phyloP scores from a whole-genome alignment of 2,797 vertebrate genomes.

The Myiotriccus ornatus region DNA sequence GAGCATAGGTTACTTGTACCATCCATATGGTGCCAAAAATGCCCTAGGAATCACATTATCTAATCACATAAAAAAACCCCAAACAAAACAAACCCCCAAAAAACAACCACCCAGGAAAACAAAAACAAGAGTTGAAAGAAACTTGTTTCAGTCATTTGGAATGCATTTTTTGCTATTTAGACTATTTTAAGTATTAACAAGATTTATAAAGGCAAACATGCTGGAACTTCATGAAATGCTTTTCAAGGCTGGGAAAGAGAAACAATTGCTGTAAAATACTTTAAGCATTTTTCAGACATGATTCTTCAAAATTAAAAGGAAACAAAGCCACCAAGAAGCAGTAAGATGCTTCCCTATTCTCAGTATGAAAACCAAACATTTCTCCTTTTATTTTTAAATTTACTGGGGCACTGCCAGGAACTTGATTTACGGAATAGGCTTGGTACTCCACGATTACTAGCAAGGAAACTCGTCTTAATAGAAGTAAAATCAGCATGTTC shows the following conservation, averaged over 20 bases:
- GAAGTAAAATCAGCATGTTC: neutral
- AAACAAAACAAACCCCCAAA: neutral
- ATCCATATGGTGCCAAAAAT: neutral
- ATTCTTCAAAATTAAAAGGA: neutral
- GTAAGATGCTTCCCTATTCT: neutral
- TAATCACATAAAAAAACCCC: neutral
- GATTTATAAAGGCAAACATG: neutral
- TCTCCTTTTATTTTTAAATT: neutral
- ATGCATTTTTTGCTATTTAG: neutral
- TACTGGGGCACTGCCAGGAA: neutral
- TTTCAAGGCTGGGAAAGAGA: conserved; percentile 3
- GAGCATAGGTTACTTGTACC: neutral
- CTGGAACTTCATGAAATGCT: neutral
- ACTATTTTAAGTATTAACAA: neutral
- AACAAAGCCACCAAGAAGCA: neutral
- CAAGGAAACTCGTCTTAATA: conserved; percentile 24
- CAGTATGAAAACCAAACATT: neutral
- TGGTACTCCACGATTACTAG: neutral
- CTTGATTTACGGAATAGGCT: neutral
- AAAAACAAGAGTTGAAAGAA: neutral
- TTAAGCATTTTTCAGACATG: neutral
- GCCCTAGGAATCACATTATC: neutral
- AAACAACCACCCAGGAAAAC: neutral
- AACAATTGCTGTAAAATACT: neutral
- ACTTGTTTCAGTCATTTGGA: neutral